Conservation (phyloP, 2,797 vertebrate species). For the Coluber constrictor region DNA sequence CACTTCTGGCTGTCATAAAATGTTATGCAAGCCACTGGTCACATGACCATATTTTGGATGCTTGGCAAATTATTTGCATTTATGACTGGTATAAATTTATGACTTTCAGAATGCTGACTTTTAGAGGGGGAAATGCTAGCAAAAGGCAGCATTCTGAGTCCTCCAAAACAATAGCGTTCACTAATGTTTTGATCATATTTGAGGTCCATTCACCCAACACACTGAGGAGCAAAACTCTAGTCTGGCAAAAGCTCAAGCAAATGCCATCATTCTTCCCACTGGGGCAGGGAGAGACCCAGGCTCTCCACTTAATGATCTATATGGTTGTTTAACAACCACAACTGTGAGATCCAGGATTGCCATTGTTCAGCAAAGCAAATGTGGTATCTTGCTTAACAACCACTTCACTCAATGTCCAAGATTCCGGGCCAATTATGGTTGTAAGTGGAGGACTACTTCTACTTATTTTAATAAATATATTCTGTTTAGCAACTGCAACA, state of each 20-base stretch:
- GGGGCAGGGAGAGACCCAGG: background rate
- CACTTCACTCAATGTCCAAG: background rate
- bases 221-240: background rate
- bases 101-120: background rate
- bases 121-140: background rate
- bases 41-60: background rate
- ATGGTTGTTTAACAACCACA: background rate
- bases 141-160: background rate
- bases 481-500: slow-evolving; percentile 1
- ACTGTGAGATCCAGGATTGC: background rate
- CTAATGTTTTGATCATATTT: background rate
- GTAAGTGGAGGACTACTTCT: background rate
- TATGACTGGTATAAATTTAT: background rate
- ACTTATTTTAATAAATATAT: slow-evolving; percentile 34
- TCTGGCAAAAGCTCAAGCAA: background rate
- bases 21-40: background rate
- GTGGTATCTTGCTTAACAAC: background rate
- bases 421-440: background rate
- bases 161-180: background rate
- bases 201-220: background rate
- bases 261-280: background rate
- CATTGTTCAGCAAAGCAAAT: background rate
- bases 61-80: background rate
- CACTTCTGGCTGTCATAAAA: background rate
- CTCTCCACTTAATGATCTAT: background rate